Conservation (phyloP, 2,888 invertebrate genomes). For the Troglohyphantes excavatus region DNA sequence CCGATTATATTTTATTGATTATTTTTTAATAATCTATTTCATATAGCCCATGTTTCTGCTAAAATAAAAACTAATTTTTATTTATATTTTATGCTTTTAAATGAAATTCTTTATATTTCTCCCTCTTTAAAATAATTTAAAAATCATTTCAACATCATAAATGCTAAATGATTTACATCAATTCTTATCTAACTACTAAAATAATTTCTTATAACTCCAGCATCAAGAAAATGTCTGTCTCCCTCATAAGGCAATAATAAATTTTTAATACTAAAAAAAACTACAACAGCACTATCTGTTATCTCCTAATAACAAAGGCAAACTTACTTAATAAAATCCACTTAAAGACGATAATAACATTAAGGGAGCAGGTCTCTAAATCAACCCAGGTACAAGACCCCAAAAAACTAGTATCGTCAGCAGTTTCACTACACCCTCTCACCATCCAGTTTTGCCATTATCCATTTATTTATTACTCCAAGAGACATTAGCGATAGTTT, state of each 20-base stretch:
- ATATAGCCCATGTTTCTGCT: no score
- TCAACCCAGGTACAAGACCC: neutral
- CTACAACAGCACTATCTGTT: neutral
- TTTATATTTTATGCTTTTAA: no score
- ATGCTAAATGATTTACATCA: no score
- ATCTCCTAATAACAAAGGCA: constrained; percentile 40
- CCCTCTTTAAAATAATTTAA: no score
- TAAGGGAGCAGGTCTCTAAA: constrained; percentile 37
- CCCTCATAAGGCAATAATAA: neutral
- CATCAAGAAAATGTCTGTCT: neutral
- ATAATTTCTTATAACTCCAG: neutral
- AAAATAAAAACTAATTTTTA: no score
- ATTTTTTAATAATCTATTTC: no score
- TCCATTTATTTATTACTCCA: constrained; percentile 43
- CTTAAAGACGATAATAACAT: constrained; percentile 55
- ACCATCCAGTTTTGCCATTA: constrained; percentile 22
- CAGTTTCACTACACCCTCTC: neutral
- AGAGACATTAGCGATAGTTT: constrained; percentile 32
- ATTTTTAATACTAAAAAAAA: neutral
- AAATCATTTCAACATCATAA: no score
- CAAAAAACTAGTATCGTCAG: constrained; percentile 25
- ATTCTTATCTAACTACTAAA: no score
- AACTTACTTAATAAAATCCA: constrained; percentile 58
- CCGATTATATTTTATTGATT: no score
- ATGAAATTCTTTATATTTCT: no score